Evolutionary conservation across 2,888 invertebrate genomes (phyloP), one percentile per base, ranked within the genome.

Genomic region (Heliothis peltigera): DNA sequence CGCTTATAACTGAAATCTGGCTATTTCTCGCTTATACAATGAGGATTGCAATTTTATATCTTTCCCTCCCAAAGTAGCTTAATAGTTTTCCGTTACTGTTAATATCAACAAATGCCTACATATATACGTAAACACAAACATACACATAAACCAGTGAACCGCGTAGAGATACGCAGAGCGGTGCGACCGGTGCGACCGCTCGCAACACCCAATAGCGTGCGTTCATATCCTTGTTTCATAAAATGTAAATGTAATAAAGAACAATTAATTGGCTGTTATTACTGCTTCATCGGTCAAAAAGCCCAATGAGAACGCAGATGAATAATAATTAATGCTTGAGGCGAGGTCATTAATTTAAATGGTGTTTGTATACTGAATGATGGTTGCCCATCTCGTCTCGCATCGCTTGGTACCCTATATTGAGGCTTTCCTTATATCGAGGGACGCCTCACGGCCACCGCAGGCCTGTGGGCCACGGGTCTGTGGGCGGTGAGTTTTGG

Each of bases 131-230:
- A 5, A 21, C 8, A 15, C 18, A 44, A 55, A 35, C 35, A 25
- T 47, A 18, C 4, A 35, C 5, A 21, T 70, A 19, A 55, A 48
- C 4, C 73, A 70, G 17, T 66, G 55, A 70, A 59, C 67, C 39
- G 28, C 3, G 7, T 8, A 46, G 5, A 47, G 51, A 72, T 66
- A 55, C 59, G 59, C 54, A 32, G n/a, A 4, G 3, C 8, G 7
- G 8, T 18, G n/a, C 8, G 12, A 44, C 19, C 28, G 10, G 12
- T 15, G 19, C 48, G 6, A 39, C 15, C n/a, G 21, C 6, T 35
- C 21, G 51, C 46, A 54, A 19, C 12, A 46, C 25, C 48, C 53
- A 52, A 57, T 56, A 25, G 46, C 12, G 12, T 25, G 19, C 8
- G 8, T 35, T n/a, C 5, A 12, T 44, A 4, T 47, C n/a, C 18